Evolutionary conservation across 2,113 vertebrate genomes (phyloP), one percentile per base, ranked within the genome.

Genomic region (Sapajus apella): DNA sequence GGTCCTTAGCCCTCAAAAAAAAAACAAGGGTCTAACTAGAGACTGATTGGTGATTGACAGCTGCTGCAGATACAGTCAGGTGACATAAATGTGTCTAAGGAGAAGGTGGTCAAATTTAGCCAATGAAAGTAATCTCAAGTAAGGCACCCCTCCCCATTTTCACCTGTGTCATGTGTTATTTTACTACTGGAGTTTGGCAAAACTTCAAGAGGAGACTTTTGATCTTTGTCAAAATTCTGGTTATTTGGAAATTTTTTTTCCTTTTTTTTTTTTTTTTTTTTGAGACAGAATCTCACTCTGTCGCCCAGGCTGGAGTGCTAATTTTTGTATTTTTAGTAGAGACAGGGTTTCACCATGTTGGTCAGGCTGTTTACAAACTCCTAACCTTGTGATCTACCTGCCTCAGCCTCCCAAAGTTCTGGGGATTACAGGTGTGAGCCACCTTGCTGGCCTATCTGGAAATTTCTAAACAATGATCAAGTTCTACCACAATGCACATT

Each of bases 381-480:
- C 52, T 52, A 52, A 52, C 52, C 52, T 52, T 4, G 16, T 52
- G 52, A 52, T 52, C 52, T 17, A 52, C 16, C 52, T 6, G 52
- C 52, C 52, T 52, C 52, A 52, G 52, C 52, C 52, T 52, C 52
- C 16, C 52, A 52, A 52, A 52, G 52, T 52, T 52, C 16, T 52
- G 52, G 52, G 52, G 16, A 52, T 52, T 52, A 52, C 16, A 52
- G 52, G 52, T 2, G 5, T 52, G 52, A 52, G 52, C 16, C 52
- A 52, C 52, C 52, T 52, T 52, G 50, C 52, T 17, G 52, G 52
- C 52, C 52, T 91, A 91, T 79, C 72, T 84, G 70, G 45, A 94
- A 93, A 93, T 91, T 93, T 85, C 72, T 95, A 94, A 84, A 80
- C 55, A 92, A 86, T 82, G 73, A 88, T 77, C 76, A 64, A 27